These are phyloP conservation scores for Hymenopus coronatus DNA, from an alignment of 2,888 invertebrate species.

Conservation along the genomic window DNA sequence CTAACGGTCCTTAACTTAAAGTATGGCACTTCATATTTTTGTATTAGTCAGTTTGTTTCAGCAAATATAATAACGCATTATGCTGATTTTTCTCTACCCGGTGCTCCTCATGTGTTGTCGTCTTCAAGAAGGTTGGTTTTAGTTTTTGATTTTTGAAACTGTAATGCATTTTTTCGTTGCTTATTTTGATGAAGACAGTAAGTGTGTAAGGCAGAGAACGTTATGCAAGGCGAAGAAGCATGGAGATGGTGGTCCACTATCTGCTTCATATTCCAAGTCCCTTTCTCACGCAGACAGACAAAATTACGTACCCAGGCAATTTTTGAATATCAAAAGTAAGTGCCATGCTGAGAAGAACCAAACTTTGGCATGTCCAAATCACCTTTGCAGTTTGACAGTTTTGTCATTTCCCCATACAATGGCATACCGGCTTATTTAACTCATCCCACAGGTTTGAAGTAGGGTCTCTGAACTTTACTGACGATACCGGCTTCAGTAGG, in stretches of 20 bases:
- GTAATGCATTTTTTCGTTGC: not conserved
- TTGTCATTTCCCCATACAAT: not conserved
- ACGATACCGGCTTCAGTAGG: too few species aligned
- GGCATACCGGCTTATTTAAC: too few species aligned
- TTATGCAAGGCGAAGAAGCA: not conserved
- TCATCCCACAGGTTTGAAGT: too few species aligned
- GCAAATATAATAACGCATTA: constrained; percentile 24
- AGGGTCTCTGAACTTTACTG: too few species aligned
- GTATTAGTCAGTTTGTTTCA: constrained; percentile 10
- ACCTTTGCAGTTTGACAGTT: not conserved
- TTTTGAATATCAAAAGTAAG: not conserved
- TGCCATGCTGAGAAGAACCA: not conserved
- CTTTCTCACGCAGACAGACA: not conserved
- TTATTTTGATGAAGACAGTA: not conserved
- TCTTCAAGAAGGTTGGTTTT: not conserved
- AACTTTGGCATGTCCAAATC: not conserved
- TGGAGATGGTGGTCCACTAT: not conserved
- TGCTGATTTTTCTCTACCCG: not conserved
- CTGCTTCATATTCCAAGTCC: constrained; percentile 31
- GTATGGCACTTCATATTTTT: constrained; percentile 47
- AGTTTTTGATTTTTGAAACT: not conserved
- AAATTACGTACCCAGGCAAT: not conserved
- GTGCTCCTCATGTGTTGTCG: not conserved
- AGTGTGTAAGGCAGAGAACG: not conserved
- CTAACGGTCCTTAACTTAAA: constrained; percentile 31